These are phyloP conservation scores for Cacoxenus indagator DNA, from an alignment of 2,888 invertebrate genomes.

Conservation along the genomic window DNA sequence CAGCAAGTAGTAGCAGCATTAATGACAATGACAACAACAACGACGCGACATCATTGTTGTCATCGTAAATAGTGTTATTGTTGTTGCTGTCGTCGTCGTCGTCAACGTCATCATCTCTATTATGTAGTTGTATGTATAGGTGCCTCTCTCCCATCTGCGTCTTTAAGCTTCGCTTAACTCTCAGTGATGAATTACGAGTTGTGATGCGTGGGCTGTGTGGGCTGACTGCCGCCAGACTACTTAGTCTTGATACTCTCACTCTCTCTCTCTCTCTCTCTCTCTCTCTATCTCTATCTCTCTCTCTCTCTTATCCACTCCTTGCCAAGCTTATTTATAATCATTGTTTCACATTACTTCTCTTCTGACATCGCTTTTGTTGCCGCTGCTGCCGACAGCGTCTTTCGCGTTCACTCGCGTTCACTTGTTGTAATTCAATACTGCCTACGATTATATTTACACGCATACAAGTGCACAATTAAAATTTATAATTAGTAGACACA, in stretches of 20 bases:
- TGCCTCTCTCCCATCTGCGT: neutral
- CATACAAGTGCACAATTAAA: slow-evolving; percentile 47
- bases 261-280: no score
- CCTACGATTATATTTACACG: slow-evolving; percentile 13
- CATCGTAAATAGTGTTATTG: slow-evolving; percentile 1
- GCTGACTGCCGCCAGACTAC: no score
- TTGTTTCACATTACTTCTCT: neutral
- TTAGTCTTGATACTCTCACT: no score
- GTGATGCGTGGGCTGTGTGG: no score
- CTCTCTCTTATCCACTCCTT: no score
- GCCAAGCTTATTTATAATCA: no score
- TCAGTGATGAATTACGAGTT: no score
- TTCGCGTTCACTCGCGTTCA: neutral
- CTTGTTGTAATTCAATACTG: slow-evolving; percentile 12
- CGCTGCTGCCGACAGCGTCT: neutral
- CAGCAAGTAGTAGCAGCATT: no score
- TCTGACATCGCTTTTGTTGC: neutral
- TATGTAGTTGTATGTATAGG: slow-evolving; percentile 4
- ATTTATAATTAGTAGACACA: slow-evolving; percentile 59
- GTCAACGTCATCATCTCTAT: neutral
- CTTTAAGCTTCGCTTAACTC: no score
- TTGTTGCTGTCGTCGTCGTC: neutral
- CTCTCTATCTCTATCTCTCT: no score
- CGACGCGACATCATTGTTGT: slow-evolving; percentile 27
- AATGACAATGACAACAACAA: neutral